Evolutionary conservation across 1,140 invertebrate species (phyloP), one percentile per base, ranked within the genome.

Genomic region (Papilio polyxenes): DNA sequence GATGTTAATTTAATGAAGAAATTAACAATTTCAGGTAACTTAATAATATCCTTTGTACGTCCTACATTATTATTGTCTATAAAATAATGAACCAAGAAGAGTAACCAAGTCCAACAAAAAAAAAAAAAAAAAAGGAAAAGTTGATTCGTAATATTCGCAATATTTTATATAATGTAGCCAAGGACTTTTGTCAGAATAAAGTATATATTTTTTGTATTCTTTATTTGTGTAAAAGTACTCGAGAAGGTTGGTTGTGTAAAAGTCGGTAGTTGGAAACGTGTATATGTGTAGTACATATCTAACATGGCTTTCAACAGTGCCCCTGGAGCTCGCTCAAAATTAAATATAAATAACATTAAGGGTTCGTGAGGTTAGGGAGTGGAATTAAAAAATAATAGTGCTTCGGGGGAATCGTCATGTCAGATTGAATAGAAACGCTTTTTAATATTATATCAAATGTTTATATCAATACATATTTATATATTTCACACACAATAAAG

Each of bases 301-400:
- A 84, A 80, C 81, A 75, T 81, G 59, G 81, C 72, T 80, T 74
- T 82, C 75, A 76, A 80, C 75, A 51, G 59, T 75, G 78, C 83
- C 85, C 62, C 80, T 65, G 76, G 75, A 81, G 74, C 85, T 87
- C 81, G 53, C 75, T 82, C 82, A 51, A 82, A 89, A 90, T 92
- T 88, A 92, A 89, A 92, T 89, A 91, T 91, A 90, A 91, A 92
- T 89, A 91, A 83, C 83, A 84, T 87, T 75, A 82, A 84, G 88
- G 85, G 86, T 86, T 86, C 86, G 78, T 81, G 83, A 87, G 87
- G 89, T 86, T 84, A 86, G 85, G 75, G 83, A 88, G 90, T 88
- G 79, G 82, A 91, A 92, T 90, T 91, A 90, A 90, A 90, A 92
- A 92, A 91, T 91, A 92, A 92, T 88, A 89, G 82, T 85, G 82